Conservation (phyloP, 2,113 vertebrate species). For the Anhinga rufa region DNA sequence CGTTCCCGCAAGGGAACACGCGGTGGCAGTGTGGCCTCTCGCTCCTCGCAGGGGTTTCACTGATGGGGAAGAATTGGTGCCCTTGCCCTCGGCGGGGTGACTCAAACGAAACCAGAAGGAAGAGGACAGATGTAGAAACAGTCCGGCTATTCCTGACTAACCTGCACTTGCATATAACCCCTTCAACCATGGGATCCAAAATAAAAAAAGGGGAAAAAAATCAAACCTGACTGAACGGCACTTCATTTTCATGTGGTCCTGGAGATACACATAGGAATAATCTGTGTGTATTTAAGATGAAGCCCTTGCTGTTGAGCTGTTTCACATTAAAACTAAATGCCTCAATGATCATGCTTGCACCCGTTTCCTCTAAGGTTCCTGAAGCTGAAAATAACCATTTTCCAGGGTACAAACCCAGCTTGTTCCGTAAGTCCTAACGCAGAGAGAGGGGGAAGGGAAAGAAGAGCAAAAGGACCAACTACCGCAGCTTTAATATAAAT, state of each 20-base stretch:
- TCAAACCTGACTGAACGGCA: rapidly evolving
- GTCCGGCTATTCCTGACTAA: neutral
- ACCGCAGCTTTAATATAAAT: neutral
- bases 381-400: neutral
- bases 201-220: neutral
- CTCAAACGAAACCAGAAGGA: neutral
- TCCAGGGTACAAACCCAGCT: neutral
- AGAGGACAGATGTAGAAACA: too few relatives aligned
- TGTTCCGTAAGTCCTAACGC: neutral
- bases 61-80: rapidly evolving
- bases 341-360: neutral
- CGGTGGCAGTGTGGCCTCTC: conserved; percentile 3
- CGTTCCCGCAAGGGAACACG: neutral
- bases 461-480: neutral
- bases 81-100: rapidly evolving
- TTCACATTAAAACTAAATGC: neutral
- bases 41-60: neutral
- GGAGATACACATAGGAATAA: neutral
- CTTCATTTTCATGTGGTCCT: neutral
- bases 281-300: neutral
- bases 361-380: neutral
- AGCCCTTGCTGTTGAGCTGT: neutral
- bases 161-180: neutral
- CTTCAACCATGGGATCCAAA: neutral
- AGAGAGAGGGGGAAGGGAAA: neutral